These are phyloP conservation scores for Echiichthys vipera DNA, from an alignment of 2,797 vertebrate species.

Conservation along the genomic window DNA sequence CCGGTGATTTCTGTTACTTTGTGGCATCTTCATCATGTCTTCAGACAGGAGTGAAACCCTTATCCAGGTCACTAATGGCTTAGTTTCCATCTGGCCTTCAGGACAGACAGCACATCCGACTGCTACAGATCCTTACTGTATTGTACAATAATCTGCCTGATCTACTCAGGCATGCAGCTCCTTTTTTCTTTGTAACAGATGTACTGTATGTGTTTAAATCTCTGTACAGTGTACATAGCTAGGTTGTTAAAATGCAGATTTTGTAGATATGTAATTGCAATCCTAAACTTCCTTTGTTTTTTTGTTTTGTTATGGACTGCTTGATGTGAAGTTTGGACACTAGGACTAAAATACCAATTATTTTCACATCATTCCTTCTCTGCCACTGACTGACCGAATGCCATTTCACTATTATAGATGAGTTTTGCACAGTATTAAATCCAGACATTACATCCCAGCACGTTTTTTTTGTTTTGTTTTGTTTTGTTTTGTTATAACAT, in stretches of 20 bases:
- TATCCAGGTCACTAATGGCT: neutral
- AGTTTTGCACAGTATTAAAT: conserved; percentile 66
- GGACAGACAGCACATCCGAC: conserved; percentile 60
- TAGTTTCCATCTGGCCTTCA: neutral
- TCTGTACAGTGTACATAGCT: conserved; percentile 95
- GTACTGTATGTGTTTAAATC: conserved; percentile 89
- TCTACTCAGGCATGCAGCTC: conserved; percentile 73
- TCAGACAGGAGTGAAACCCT: conserved; percentile 5
- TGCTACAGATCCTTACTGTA: conserved; percentile 73
- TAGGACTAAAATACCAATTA: conserved; percentile 46
- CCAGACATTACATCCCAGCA: conserved; percentile 35
- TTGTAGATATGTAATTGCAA: conserved; percentile 92
- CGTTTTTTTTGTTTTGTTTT: conserved; percentile 7
- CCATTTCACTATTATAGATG: conserved; percentile 54
- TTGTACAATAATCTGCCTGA: conserved; percentile 86
- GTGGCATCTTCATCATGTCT: conserved; percentile 1
- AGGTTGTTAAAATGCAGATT: conserved; percentile 89
- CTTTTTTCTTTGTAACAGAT: conserved; percentile 87
- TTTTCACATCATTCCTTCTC: conserved; percentile 47
- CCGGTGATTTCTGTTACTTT: neutral
- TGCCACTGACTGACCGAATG: conserved; percentile 49
- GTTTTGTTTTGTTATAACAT: conserved; percentile 41
- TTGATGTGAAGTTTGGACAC: conserved; percentile 64
- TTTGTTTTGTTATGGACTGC: conserved; percentile 43
- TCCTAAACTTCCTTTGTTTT: conserved; percentile 81